Evolutionary conservation across 2,113 vertebrate species (phyloP).

Genomic region (Podarcis muralis): DNA sequence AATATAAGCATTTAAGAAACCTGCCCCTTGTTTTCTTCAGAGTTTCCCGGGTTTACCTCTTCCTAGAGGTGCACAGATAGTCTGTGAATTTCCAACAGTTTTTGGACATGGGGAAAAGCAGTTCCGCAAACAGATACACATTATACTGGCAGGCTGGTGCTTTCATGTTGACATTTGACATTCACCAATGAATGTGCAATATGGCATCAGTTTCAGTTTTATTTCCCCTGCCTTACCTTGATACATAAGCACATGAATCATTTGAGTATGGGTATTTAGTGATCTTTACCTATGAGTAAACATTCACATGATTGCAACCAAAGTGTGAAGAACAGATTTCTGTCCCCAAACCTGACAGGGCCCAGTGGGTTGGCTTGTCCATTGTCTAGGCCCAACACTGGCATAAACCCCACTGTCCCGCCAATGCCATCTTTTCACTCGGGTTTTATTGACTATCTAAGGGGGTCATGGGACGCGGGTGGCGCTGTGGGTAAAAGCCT

Average conservation of each 20-base stretch:
- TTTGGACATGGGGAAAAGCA: not conserved
- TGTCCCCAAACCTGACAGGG: not conserved
- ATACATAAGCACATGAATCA: not conserved
- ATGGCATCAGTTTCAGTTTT: not conserved
- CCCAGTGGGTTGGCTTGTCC: not conserved
- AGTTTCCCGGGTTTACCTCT: not conserved
- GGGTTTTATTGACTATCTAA: no score
- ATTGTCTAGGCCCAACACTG: no score
- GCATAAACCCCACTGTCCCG: no score
- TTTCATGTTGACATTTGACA: not conserved
- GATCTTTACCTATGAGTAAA: not conserved
- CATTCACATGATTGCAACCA: not conserved
- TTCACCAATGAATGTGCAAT: not conserved
- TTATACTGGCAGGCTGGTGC: not conserved
- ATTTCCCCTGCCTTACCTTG: not conserved
- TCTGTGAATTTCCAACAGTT: not conserved
- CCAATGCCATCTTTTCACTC: no score
- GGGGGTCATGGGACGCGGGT: no score
- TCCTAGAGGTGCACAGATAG: not conserved
- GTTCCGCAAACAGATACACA: not conserved
- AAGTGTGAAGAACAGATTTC: not conserved
- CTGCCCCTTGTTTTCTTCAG: not conserved
- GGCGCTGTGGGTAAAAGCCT: no score
- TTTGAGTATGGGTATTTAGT: no score
- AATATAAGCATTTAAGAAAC: not conserved